Conservation (phyloP, 2,797 vertebrate genomes). For the Enteromius trimaculatus region DNA sequence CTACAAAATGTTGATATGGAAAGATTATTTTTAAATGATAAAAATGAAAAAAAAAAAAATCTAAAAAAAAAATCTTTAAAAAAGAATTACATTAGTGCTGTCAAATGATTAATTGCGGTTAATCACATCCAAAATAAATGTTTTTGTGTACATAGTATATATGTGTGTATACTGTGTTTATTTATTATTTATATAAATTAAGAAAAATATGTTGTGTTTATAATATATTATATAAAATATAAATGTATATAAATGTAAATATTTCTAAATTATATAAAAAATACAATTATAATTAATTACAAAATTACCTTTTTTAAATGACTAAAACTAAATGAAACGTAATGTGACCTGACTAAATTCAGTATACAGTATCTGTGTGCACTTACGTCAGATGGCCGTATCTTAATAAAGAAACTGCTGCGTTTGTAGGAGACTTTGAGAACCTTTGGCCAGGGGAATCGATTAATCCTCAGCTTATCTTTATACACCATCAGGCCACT, state of each 20-base stretch:
- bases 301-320: neutral
- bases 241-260: no score
- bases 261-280: neutral
- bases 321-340: neutral
- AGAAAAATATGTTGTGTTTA: no score
- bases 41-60: no score
- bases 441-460: constrained; percentile 92
- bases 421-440: constrained; percentile 92
- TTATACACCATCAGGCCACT: constrained; percentile 91
- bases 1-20: neutral
- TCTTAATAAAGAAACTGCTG: constrained; percentile 92
- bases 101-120: no score
- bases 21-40: no score
- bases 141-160: no score
- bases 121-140: no score
- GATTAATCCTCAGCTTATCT: constrained; percentile 90
- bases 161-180: no score
- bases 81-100: no score
- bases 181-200: no score
- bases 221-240: no score
- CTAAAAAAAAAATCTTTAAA: no score
- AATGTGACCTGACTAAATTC: neutral
- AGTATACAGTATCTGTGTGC: neutral
- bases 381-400: constrained; percentile 86
- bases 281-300: neutral